Percentiles rank a stretch among this genome's conserved stretches.
Evolutionary conservation across 2,113 vertebrate genomes (phyloP).

Genomic region (Leiothrix lutea): DNA sequence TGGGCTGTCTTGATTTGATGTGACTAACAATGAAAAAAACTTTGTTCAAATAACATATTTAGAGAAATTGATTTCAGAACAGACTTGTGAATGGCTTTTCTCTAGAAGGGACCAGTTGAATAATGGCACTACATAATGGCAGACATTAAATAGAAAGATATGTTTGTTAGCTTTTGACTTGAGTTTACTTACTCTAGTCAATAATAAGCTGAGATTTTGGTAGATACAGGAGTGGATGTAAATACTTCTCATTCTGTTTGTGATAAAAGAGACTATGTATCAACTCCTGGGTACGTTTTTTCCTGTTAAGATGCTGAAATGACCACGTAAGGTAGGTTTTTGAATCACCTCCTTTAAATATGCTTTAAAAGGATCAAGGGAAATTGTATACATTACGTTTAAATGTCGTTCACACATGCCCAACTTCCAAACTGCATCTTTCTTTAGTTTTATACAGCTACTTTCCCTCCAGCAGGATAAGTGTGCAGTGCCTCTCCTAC

Average conservation of each 20-base stretch:
- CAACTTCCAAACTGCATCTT: neutral
- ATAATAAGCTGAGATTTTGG: neutral
- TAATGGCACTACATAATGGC: neutral
- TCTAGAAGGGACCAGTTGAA: neutral
- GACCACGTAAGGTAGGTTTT: neutral
- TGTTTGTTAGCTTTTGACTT: neutral
- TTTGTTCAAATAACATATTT: neutral
- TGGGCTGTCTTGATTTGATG: neutral
- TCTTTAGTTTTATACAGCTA: neutral
- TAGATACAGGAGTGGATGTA: neutral
- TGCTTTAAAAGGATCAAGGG: neutral
- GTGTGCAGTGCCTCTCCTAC: neutral
- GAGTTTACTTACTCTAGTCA: neutral
- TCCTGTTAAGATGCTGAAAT: neutral
- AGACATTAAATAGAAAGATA: neutral
- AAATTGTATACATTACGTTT: neutral
- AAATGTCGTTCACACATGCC: neutral
- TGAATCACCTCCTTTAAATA: neutral
- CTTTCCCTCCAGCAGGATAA: neutral
- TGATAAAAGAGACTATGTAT: neutral
- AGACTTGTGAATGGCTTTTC: neutral
- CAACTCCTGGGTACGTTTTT: rapidly evolving
- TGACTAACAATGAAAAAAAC: neutral
- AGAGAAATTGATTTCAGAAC: neutral
- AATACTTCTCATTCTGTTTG: neutral